phyloP scores from a whole-genome alignment of 2,797 vertebrate species.

The Corythornis leucogaster region DNA sequence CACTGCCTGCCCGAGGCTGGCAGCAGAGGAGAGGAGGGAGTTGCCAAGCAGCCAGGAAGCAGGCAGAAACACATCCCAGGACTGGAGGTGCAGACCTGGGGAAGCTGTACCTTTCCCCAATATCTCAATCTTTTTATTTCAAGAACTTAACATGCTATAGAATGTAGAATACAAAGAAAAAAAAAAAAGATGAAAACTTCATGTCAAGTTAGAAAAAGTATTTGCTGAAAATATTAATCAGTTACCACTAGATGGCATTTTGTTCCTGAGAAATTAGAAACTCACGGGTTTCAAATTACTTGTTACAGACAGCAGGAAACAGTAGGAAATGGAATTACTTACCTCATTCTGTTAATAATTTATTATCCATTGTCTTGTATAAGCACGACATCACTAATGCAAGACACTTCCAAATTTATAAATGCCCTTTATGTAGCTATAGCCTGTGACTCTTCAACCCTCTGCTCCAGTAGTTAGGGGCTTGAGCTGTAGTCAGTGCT shows the following conservation, averaged over 20 bases:
- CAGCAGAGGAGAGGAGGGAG: neutral
- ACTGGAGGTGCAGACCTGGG: accelerated
- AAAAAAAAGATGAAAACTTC: neutral
- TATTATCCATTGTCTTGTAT: conserved; percentile 25
- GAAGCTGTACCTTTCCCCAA: neutral
- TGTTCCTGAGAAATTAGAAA: conserved; percentile 35
- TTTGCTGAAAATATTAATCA: neutral
- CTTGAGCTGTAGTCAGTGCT: neutral
- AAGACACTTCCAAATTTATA: neutral
- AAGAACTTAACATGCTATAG: neutral
- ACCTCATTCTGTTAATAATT: conserved; percentile 3
- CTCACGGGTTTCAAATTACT: neutral
- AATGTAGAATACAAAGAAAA: neutral
- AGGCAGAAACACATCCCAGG: accelerated
- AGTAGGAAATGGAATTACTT: conserved; percentile 20
- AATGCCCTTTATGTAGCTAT: neutral
- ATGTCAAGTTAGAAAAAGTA: neutral
- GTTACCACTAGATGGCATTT: conserved; percentile 75
- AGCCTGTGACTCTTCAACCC: neutral
- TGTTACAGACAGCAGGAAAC: neutral
- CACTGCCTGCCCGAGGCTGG: neutral
- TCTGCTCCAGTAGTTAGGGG: neutral
- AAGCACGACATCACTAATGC: neutral
- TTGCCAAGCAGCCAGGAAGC: neutral
- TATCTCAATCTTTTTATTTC: neutral